phyloP scores from a whole-genome alignment of 2,113 vertebrate genomes.

The Phasianus colchicus region DNA sequence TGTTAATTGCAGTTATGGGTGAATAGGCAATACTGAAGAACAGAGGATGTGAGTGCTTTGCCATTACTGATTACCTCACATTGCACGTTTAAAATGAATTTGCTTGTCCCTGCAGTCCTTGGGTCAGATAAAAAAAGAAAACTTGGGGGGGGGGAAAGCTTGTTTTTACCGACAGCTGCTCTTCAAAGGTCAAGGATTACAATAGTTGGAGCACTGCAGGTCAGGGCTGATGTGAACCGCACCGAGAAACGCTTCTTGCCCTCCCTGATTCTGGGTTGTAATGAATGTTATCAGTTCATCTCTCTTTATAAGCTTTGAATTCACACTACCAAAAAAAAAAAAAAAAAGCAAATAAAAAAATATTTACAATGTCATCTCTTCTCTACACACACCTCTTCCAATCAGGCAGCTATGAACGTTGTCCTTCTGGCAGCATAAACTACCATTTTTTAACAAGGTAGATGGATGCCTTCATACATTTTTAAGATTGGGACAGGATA shows the following conservation, averaged over 20 bases:
- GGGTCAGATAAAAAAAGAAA: background rate
- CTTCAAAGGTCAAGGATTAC: slow-evolving; percentile 58
- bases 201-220: slow-evolving; percentile 4
- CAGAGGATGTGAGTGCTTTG: slow-evolving; percentile 20
- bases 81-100: background rate
- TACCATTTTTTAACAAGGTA: slow-evolving; percentile 67
- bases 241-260: background rate
- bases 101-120: slow-evolving; percentile 25
- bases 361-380: slow-evolving; percentile 58
- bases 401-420: slow-evolving; percentile 64
- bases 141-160: background rate
- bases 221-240: slow-evolving; percentile 10
- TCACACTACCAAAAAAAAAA: background rate
- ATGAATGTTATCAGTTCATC: slow-evolving; percentile 1
- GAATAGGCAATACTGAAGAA: slow-evolving; percentile 3
- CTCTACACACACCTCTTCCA: slow-evolving; percentile 54
- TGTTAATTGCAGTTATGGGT: slow-evolving; percentile 45
- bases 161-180: slow-evolving; percentile 34
- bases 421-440: slow-evolving; percentile 64
- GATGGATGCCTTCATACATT: slow-evolving; percentile 65
- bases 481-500: slow-evolving; percentile 65
- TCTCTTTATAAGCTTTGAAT: slow-evolving; percentile 35
- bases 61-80: slow-evolving; percentile 35
- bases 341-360: slow-evolving; percentile 41
- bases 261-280: background rate